phyloP scores from a whole-genome alignment of 2,888 invertebrate species.

The Cerastoderma edule region DNA sequence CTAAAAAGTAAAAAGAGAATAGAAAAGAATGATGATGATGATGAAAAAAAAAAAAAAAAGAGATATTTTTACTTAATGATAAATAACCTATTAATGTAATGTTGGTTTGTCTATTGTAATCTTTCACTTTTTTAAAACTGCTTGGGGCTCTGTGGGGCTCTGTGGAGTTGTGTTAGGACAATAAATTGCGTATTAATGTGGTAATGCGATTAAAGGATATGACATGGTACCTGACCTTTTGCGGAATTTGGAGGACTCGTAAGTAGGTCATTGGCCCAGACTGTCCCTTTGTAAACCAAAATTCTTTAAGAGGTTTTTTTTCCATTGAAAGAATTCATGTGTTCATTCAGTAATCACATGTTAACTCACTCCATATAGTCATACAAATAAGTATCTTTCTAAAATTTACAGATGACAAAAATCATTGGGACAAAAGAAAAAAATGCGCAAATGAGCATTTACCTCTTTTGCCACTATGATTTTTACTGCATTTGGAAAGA shows the following conservation, averaged over 20 bases:
- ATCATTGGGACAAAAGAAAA: conserved; percentile 3
- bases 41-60: neutral
- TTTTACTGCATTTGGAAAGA: too few species aligned
- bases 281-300: conserved; percentile 9
- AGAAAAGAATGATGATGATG: neutral
- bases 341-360: neutral
- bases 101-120: too few species aligned
- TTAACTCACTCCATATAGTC: neutral
- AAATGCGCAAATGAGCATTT: neutral
- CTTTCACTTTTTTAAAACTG: too few species aligned
- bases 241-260: conserved; percentile 16
- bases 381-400: neutral
- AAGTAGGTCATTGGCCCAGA: conserved; percentile 14
- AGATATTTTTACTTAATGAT: neutral
- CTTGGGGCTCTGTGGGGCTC: too few species aligned
- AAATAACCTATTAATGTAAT: too few species aligned
- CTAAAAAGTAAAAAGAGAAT: neutral
- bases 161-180: too few species aligned
- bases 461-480: conserved; percentile 6
- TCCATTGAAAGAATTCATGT: too few species aligned
- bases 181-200: too few species aligned
- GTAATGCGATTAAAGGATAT: too few species aligned
- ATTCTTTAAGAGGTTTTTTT: conserved; percentile 13
- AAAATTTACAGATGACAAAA: neutral
- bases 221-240: conserved; percentile 23